Evolutionary conservation across 1,140 invertebrate species (phyloP).

Genomic region (Harpegnathos saltator): DNA sequence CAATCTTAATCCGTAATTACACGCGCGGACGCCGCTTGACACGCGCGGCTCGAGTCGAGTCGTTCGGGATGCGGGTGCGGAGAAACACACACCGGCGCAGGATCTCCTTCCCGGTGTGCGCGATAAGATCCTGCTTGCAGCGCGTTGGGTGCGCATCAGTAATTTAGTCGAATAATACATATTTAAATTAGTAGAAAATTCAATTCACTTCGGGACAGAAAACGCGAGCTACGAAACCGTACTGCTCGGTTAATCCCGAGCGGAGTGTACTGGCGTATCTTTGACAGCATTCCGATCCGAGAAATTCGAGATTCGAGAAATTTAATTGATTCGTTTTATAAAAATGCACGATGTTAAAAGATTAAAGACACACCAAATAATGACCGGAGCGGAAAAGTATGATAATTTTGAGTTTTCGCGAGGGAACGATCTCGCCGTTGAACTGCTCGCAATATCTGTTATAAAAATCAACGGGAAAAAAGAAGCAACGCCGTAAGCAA

Average conservation of each 20-base stretch:
- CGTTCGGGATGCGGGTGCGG: constrained; percentile 5
- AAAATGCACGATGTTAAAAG: background rate
- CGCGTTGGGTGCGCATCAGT: background rate
- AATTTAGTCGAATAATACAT: background rate
- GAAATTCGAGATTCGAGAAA: background rate
- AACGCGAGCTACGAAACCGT: background rate
- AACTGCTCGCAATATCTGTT: background rate
- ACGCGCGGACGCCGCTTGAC: constrained; percentile 1
- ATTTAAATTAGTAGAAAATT: background rate
- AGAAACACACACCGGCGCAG: background rate
- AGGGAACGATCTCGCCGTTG: background rate
- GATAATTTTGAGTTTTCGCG: background rate
- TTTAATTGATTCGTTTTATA: background rate
- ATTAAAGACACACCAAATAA: background rate
- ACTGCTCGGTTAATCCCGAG: background rate
- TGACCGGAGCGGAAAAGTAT: background rate
- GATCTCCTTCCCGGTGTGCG: background rate
- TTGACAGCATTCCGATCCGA: background rate
- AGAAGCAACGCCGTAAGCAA: no score
- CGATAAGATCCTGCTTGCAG: background rate
- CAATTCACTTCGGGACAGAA: no score
- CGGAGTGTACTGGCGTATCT: background rate
- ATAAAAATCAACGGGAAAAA: no score
- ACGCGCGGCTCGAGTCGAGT: constrained; percentile 17
- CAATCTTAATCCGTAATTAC: constrained; percentile 24